Evolutionary conservation across 1,140 invertebrate species (phyloP).

Genomic region (Drosophila pseudoananassae): DNA sequence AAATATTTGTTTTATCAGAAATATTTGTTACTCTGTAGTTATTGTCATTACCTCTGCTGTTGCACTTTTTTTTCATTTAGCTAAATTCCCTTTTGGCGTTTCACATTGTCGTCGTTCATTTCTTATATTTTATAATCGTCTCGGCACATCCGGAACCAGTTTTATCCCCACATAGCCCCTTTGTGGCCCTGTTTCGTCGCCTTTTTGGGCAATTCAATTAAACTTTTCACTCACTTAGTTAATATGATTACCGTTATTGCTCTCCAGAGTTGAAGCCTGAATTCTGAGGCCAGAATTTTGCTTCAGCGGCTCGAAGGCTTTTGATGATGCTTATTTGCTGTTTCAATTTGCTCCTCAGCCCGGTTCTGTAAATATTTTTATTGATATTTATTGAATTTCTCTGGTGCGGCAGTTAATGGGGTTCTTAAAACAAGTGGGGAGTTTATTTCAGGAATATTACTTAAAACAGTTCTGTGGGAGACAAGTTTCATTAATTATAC

Average conservation of each 20-base stretch:
- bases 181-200: not conserved
- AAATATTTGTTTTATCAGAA: not conserved
- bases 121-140: conserved; percentile 64
- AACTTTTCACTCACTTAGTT: conserved; percentile 59
- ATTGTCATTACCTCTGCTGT: conserved; percentile 17
- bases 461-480: conserved; percentile 7
- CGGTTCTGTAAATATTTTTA: conserved; percentile 54
- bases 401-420: not conserved
- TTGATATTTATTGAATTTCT: conserved; percentile 77
- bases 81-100: conserved; percentile 70
- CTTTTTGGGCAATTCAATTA: conserved; percentile 74
- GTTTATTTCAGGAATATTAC: conserved; percentile 33
- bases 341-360: conserved; percentile 28
- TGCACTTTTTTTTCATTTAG: conserved; percentile 52
- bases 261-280: conserved; percentile 4
- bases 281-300: conserved; percentile 11
- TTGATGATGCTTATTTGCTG: conserved; percentile 45
- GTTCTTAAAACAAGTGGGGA: conserved; percentile 46
- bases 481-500: conserved; percentile 6
- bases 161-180: conserved; percentile 11
- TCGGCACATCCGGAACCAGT: conserved; percentile 57
- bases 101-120: conserved; percentile 65
- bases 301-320: conserved; percentile 36
- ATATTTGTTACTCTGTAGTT: conserved; percentile 1
- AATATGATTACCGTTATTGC: conserved; percentile 70